Conservation (phyloP, 2,888 invertebrate genomes). For the Phortica magna region DNA sequence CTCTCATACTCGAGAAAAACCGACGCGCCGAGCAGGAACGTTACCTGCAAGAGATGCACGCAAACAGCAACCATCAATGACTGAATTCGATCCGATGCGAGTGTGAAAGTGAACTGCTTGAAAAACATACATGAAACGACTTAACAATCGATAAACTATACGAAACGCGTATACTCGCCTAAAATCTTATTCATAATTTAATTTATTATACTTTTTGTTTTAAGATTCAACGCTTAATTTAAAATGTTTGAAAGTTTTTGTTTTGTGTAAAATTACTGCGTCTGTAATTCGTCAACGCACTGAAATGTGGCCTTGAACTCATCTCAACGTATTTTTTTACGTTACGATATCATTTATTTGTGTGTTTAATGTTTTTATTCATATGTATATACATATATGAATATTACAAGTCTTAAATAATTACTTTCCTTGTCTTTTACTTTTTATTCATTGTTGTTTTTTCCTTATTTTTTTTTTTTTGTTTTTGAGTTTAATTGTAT, state of each 20-base stretch:
- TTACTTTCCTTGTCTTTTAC: too few relatives aligned
- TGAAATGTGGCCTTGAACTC: slow-evolving; percentile 53
- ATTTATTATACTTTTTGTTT: slow-evolving; percentile 28
- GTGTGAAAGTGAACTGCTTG: neutral
- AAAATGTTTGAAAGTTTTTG: slow-evolving; percentile 40
- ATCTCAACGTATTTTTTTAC: neutral
- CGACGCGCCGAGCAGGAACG: slow-evolving; percentile 75
- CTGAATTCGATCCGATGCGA: slow-evolving; percentile 24
- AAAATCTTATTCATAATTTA: neutral
- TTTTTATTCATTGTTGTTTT: neutral
- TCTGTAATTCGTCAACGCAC: too few relatives aligned
- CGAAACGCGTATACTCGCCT: slow-evolving; percentile 21
- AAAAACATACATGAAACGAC: neutral
- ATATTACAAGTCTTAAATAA: too few relatives aligned
- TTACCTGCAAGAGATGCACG: slow-evolving; percentile 63
- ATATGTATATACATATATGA: too few relatives aligned
- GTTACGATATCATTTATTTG: too few relatives aligned
- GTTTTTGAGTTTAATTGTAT: neutral
- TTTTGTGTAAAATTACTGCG: slow-evolving; percentile 17
- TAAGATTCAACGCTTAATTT: slow-evolving; percentile 29
- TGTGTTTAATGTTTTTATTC: too few relatives aligned
- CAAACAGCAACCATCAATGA: slow-evolving; percentile 51
- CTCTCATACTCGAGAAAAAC: slow-evolving; percentile 76
- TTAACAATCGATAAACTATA: neutral
- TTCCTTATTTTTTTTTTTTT: neutral